phyloP scores from a whole-genome alignment of 2,797 vertebrate species.

The Chrosomus eos region DNA sequence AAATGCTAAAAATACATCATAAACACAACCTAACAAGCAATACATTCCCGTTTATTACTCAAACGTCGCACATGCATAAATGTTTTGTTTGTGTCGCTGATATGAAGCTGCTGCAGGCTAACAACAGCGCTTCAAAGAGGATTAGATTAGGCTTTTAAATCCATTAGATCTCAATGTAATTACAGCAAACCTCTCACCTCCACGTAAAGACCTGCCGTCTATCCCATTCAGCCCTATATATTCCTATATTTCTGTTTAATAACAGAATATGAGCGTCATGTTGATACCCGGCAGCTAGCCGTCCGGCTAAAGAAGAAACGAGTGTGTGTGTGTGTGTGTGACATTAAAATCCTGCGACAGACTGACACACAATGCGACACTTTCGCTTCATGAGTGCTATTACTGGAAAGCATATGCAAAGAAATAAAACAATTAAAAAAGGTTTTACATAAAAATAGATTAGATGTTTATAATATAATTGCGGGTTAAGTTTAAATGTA shows the following conservation, averaged over 20 bases:
- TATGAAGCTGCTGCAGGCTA: not conserved
- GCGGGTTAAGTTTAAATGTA: not conserved
- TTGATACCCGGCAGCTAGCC: not conserved
- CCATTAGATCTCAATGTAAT: not conserved
- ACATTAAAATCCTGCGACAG: constrained; percentile 22
- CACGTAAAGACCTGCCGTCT: not conserved
- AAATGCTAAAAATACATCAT: not conserved
- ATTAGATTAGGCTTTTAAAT: not conserved
- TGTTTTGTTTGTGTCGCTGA: not conserved
- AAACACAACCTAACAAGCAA: not conserved
- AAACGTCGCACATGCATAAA: not conserved
- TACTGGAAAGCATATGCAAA: not conserved
- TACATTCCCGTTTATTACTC: not conserved
- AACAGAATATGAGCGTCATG: not conserved
- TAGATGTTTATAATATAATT: not conserved
- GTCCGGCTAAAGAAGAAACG: not conserved
- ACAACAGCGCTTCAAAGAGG: not conserved
- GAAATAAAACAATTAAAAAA: not conserved
- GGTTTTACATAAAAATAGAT: not conserved
- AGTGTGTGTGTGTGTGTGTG: constrained; percentile 25
- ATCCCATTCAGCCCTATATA: not conserved
- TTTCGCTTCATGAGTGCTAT: not conserved
- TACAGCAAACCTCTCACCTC: constrained; percentile 29
- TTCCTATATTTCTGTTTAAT: not conserved
- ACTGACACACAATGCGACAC: not conserved